Evolutionary conservation across 1,140 invertebrate species (phyloP), one percentile per base, ranked within the genome.

Genomic region (Bursaphelenchus mucronatus): DNA sequence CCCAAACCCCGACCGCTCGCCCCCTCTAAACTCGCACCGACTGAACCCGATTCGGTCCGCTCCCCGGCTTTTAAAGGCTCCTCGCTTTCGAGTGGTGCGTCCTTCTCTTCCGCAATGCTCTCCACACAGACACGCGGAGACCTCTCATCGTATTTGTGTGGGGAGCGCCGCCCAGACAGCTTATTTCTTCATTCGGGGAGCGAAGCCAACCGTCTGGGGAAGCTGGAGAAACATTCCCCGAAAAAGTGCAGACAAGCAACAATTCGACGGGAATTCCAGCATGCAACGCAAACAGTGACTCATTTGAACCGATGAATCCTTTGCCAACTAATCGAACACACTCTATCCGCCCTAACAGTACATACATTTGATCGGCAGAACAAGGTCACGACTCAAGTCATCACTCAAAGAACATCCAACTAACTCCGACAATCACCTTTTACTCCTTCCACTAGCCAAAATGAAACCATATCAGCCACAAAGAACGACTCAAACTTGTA

Each of bases 181-280:
- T 49, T 19, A 19, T 49, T 49, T 19, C 19, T 49, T 49, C 13
- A n/a, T 49, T 1, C 6, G 1, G 13, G 19, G 13, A n/a, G 13
- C 1, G 19, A n/a, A n/a, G 13, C 19, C 19, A n/a, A 49, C 13
- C 13, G 13, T n/a, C 19, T 19, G 13, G 13, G 47, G 47, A 19
- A n/a, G 47, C 47, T 49, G 47, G 1, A 49, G 19, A 19, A 59
- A 44, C 57, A 39, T 39, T 39, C n/a, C 10, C 13, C 57, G 57
- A 11, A 59, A 59, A 50, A 13, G 57, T 15, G 41, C 45, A 59
- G 57, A 59, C 40, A 44, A 59, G 30, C 30, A 30, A 30, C 30
- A 30, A 30, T 30, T 30, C 30, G 30, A 30, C 30, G 30, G 30
- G 30, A 30, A 30, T 3, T 3, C 30, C 30, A 30, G 30, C 30